Percentiles rank a stretch among this genome's conserved stretches.
Conservation (phyloP, 2,113 vertebrate genomes). For the Cavia aperea region DNA sequence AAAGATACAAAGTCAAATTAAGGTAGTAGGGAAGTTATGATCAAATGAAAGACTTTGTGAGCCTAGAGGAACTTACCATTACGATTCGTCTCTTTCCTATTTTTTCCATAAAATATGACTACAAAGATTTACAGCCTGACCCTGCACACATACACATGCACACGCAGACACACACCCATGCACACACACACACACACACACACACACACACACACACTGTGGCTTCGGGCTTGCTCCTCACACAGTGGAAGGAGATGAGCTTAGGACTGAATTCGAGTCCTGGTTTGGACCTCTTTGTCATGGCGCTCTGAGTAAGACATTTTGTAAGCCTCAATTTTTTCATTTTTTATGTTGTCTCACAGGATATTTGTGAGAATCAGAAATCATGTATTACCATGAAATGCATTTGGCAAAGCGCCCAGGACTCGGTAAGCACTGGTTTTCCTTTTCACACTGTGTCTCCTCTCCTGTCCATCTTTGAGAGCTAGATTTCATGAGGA, state of each 20-base stretch:
- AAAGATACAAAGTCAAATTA: not conserved
- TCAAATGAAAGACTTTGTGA: not conserved
- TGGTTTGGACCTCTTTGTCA: not conserved
- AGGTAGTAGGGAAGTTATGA: not conserved
- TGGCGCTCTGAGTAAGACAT: not conserved
- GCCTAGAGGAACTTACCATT: not conserved
- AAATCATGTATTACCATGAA: not conserved
- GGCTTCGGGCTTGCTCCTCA: not conserved
- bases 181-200: not conserved
- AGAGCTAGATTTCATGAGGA: constrained; percentile 4
- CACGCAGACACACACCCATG: not conserved
- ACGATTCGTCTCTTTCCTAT: not conserved
- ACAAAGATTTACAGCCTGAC: not conserved
- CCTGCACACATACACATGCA: too few species aligned
- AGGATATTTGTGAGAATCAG: not conserved
- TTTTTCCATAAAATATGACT: not conserved
- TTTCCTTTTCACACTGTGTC: not conserved
- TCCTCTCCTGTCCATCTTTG: not conserved
- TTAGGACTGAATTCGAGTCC: not conserved
- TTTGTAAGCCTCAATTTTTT: not conserved
- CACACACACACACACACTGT: not conserved
- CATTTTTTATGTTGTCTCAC: not conserved
- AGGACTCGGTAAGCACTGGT: not conserved
- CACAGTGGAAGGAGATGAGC: not conserved
- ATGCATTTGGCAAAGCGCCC: not conserved